phyloP scores from a whole-genome alignment of 2,113 vertebrate species.

The Pagrus major region DNA sequence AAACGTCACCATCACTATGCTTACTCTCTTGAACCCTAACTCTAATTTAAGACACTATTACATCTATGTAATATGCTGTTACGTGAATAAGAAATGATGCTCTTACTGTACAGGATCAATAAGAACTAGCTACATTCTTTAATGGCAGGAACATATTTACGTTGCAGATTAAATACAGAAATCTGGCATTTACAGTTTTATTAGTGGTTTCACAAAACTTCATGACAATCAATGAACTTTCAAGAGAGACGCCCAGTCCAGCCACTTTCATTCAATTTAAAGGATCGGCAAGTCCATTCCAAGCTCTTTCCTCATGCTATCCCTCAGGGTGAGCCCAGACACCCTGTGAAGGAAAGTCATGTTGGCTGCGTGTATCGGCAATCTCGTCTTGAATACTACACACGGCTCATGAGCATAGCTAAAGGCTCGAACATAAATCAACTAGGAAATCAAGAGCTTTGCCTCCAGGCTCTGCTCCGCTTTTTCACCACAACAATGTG shows the following conservation, averaged over 20 bases:
- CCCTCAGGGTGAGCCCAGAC: background rate
- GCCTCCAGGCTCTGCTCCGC: background rate
- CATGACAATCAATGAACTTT: background rate
- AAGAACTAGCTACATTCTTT: background rate
- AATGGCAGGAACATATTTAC: background rate
- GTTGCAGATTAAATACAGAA: background rate
- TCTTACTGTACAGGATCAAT: background rate
- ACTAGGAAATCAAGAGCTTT: background rate
- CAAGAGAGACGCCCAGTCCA: background rate
- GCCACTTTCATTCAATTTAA: background rate
- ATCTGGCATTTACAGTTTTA: background rate
- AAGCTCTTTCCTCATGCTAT: background rate
- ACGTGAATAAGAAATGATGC: background rate
- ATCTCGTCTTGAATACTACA: background rate
- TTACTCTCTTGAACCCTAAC: background rate
- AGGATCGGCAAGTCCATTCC: background rate
- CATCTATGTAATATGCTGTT: background rate
- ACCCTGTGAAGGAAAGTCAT: background rate
- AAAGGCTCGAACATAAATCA: slow-evolving; percentile 13
- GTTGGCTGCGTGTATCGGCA: slow-evolving; percentile 2
- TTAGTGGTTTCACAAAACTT: background rate
- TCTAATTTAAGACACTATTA: background rate
- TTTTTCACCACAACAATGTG: background rate
- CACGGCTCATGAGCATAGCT: background rate
- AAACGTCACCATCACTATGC: background rate